Percentiles rank a stretch among this genome's conserved stretches.
Evolutionary conservation across 1,140 invertebrate genomes (phyloP).

Genomic region (Neodiprion fabricii): DNA sequence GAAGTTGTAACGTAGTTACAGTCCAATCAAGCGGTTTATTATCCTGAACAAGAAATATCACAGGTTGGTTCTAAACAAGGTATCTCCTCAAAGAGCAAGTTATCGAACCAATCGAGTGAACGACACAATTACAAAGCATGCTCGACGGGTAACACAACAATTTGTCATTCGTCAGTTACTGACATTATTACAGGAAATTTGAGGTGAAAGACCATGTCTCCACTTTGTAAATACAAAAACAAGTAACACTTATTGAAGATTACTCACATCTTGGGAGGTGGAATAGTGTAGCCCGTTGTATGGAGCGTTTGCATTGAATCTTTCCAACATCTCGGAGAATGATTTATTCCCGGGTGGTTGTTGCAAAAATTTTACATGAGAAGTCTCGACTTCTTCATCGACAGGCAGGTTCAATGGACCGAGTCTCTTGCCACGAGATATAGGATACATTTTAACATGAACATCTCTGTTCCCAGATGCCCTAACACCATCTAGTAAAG

Average conservation of each 20-base stretch:
- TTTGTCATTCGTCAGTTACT: no score
- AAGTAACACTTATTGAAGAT: no score
- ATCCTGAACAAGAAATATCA: slow-evolving; percentile 50
- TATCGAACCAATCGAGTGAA: neutral
- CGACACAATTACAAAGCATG: neutral
- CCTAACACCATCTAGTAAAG: slow-evolving; percentile 93
- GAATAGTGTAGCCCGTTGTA: slow-evolving; percentile 97
- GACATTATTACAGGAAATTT: no score
- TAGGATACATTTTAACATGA: slow-evolving; percentile 89
- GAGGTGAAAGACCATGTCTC: no score
- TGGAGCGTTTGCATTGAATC: slow-evolving; percentile 97
- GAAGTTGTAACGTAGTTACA: slow-evolving; percentile 51
- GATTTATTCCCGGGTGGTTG: slow-evolving; percentile 69
- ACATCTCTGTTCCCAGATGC: slow-evolving; percentile 97
- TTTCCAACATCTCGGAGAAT: slow-evolving; percentile 77
- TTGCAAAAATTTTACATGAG: slow-evolving; percentile 84
- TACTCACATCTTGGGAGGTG: slow-evolving; percentile 91
- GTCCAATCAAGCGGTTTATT: slow-evolving; percentile 56
- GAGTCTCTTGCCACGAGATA: slow-evolving; percentile 84
- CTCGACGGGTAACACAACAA: no score
- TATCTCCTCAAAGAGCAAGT: neutral
- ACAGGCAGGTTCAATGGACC: slow-evolving; percentile 87
- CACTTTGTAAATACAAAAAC: no score
- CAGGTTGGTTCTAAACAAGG: neutral
- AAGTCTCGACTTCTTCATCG: slow-evolving; percentile 95